These are phyloP conservation scores for Paracentrotus lividus DNA, from an alignment of 53 echinoderm and acorn worm species.

Conservation along the genomic window DNA sequence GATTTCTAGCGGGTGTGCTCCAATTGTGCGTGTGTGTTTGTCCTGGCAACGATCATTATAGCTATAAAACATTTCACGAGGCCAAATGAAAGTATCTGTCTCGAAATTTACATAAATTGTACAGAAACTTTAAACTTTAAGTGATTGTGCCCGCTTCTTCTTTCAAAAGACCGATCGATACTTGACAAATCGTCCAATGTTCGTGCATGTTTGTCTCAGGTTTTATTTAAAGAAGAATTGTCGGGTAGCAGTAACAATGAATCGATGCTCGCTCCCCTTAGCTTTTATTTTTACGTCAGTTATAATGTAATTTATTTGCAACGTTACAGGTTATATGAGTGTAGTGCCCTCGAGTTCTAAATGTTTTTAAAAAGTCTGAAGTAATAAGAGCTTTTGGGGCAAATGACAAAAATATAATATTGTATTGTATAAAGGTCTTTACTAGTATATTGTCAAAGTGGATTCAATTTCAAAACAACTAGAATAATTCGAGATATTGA, in stretches of 20 bases:
- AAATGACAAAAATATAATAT: neutral
- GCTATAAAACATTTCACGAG: neutral
- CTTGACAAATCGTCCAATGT: neutral
- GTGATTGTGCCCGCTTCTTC: conserved; percentile 9
- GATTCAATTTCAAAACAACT: too few species aligned
- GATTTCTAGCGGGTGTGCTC: neutral
- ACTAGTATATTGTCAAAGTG: too few species aligned
- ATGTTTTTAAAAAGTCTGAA: neutral
- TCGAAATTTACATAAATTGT: conserved; percentile 17
- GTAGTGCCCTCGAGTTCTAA: neutral
- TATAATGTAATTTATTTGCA: conserved; percentile 24
- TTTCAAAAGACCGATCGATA: conserved; percentile 16
- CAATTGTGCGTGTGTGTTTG: neutral
- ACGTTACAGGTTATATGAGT: neutral
- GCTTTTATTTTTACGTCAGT: neutral
- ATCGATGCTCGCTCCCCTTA: neutral
- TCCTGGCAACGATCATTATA: neutral
- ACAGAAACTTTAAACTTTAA: conserved; percentile 25
- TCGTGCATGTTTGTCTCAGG: neutral
- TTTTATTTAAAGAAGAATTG: neutral
- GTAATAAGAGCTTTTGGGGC: neutral
- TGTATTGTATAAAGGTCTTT: too few species aligned
- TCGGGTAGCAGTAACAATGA: neutral
- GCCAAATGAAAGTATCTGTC: conserved; percentile 19
- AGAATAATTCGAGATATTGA: too few species aligned